Evolutionary conservation across 2,888 invertebrate genomes (phyloP).

Genomic region (Idaea aversata): DNA sequence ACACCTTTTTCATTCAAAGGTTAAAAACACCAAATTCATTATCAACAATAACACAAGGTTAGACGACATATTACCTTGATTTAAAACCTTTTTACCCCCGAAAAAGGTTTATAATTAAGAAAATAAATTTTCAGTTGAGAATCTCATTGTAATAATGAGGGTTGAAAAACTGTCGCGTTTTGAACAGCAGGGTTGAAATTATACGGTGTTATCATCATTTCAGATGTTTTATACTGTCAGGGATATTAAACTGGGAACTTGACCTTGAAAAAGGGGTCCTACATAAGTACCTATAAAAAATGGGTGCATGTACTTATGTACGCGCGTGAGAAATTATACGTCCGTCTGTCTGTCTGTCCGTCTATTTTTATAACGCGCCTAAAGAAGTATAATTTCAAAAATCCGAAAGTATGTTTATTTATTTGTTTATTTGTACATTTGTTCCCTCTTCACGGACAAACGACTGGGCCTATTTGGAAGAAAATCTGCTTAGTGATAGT

Average conservation of each 20-base stretch:
- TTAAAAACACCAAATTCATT: not conserved
- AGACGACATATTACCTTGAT: not conserved
- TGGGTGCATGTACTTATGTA: no score
- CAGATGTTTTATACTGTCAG: not conserved
- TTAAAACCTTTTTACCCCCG: not conserved
- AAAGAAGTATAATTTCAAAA: no score
- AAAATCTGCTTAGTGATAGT: no score
- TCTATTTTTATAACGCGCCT: no score
- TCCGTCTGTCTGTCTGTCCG: no score
- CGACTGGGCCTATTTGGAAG: no score
- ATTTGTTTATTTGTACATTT: no score
- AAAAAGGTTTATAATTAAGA: constrained; percentile 18
- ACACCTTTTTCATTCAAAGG: no score
- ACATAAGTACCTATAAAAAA: no score
- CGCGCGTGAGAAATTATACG: no score
- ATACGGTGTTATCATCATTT: not conserved
- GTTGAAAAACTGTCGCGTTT: constrained; percentile 11
- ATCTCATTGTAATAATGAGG: constrained; percentile 23
- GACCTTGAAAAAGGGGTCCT: not conserved
- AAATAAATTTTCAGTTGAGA: constrained; percentile 26
- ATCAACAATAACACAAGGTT: not conserved
- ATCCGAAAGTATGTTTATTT: no score
- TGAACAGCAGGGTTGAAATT: not conserved
- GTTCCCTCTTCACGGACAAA: no score
- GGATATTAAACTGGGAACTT: not conserved